These are phyloP conservation scores for Suillia variegata DNA, from an alignment of 2,888 invertebrate genomes.

Conservation along the genomic window DNA sequence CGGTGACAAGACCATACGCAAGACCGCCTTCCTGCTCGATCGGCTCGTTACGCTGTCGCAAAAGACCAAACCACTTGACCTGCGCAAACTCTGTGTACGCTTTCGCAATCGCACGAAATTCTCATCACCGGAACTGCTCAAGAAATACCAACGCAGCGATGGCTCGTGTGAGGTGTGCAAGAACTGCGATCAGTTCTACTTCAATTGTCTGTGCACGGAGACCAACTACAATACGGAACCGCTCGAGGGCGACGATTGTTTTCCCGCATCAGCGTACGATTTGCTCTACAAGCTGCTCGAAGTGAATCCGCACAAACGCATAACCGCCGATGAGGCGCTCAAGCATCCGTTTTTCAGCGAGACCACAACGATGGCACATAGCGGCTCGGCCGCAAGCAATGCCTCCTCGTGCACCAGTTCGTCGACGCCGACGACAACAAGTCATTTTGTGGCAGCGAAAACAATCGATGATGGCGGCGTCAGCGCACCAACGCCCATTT, in stretches of 20 bases:
- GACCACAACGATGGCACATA: too few relatives aligned
- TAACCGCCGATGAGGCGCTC: conserved; percentile 76
- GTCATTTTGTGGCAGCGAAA: too few relatives aligned
- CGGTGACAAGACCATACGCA: conserved; percentile 72
- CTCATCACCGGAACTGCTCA: conserved; percentile 46
- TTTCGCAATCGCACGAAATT: conserved; percentile 57
- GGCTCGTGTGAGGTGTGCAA: conserved; percentile 53
- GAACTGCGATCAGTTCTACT: conserved; percentile 59
- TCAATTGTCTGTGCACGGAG: conserved; percentile 60
- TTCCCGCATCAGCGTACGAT: conserved; percentile 76
- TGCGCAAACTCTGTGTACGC: conserved; percentile 61
- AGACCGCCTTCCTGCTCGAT: conserved; percentile 70
- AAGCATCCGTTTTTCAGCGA: conserved; percentile 73
- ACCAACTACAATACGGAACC: conserved; percentile 47
- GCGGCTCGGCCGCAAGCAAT: not conserved
- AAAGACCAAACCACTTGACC: conserved; percentile 63
- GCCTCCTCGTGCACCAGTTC: not conserved
- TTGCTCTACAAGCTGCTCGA: conserved; percentile 74
- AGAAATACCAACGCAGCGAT: conserved; percentile 45
- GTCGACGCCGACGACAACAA: not conserved
- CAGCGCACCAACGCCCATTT: not conserved
- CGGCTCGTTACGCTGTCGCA: conserved; percentile 65
- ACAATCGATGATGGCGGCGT: not conserved
- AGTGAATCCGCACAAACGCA: conserved; percentile 76
- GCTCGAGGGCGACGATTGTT: conserved; percentile 58